Evolutionary conservation across 2,797 vertebrate species (phyloP).

Genomic region (Diplodus puntazzo): DNA sequence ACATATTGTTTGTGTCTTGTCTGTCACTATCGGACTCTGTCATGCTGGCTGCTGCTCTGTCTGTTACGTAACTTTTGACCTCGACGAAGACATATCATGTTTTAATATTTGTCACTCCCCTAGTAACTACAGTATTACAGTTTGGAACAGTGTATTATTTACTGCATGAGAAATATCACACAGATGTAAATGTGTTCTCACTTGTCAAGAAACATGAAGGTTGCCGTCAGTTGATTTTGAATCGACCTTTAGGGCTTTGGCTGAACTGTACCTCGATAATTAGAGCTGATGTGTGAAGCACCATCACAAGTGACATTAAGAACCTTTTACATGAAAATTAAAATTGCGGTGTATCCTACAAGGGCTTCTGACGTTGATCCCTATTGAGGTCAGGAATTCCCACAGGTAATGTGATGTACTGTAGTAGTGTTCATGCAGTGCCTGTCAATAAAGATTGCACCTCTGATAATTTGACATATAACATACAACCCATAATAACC

Average conservation of each 20-base stretch:
- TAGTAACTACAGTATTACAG: not conserved
- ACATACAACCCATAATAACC: not conserved
- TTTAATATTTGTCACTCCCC: too few species aligned
- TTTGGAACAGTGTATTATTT: not conserved
- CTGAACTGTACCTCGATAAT: not conserved
- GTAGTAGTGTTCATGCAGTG: not conserved
- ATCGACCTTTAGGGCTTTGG: slow-evolving; percentile 18
- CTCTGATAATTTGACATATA: not conserved
- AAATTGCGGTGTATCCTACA: not conserved
- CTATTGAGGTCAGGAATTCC: not conserved
- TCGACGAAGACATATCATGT: too few species aligned
- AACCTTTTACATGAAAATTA: not conserved
- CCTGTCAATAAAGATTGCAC: not conserved
- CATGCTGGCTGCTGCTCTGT: too few species aligned
- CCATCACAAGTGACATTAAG: not conserved
- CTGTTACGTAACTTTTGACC: too few species aligned
- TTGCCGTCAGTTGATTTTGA: not conserved
- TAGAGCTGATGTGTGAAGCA: not conserved
- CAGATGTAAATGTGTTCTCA: not conserved
- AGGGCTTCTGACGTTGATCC: not conserved
- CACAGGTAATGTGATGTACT: not conserved
- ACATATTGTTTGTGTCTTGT: too few species aligned
- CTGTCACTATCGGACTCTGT: too few species aligned
- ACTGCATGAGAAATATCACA: not conserved
- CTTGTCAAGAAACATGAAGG: slow-evolving; percentile 1